Base-by-base conservation (phyloP, 2,113 vertebrate species). In the Vicugna pacos region DNA sequence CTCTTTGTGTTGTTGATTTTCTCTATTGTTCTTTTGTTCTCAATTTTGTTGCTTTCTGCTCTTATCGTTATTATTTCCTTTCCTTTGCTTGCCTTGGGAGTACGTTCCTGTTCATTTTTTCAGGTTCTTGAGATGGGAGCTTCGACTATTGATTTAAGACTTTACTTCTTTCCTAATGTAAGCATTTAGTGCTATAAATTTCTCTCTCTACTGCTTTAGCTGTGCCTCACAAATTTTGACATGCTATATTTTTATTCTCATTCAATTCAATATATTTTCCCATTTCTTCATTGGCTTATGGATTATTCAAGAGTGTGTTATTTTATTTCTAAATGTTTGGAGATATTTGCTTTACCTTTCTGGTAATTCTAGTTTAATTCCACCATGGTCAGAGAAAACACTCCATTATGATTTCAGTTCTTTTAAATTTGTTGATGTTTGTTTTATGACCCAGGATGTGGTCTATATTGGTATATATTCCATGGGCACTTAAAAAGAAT, bases 1-100 rank as follows among this genome's bases (percentile, higher is more conserved):
- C 8, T 86, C 46, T 75, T 32, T 76, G 38, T 92, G 64, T 93
- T 91, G 54, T 75, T 93, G 65, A 92, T 94, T 91, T 94, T 91
- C 22, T 67, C 15, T 94, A 4, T 72, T 62, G n/a, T 48, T 96
- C 62, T 87, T 79, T 38, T 90, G 50, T 73, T 65, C 67, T 92
- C 54, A 95, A 50, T 82, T 82, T 95, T 65, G 54, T 32, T 93
- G 50, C 87, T 81, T 96, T 93, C 81, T 42, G 13, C 19, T 81
- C 38, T 82, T 81, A 46, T 62, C 28, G 88, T 83, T 91, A 83
- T n/a, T 73, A 72, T 80, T 92, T 72, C 65, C 38, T 82, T 95
- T 24, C 30, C n/a, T 83, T 46, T 87, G 22, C 46, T 82, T 94
- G 48, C 20, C 88, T 94, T 94, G 54, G 54, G 19, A 79, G 79